These are phyloP conservation scores for Aphyosemion australe DNA, from an alignment of 2,113 vertebrate genomes.

Conservation along the genomic window DNA sequence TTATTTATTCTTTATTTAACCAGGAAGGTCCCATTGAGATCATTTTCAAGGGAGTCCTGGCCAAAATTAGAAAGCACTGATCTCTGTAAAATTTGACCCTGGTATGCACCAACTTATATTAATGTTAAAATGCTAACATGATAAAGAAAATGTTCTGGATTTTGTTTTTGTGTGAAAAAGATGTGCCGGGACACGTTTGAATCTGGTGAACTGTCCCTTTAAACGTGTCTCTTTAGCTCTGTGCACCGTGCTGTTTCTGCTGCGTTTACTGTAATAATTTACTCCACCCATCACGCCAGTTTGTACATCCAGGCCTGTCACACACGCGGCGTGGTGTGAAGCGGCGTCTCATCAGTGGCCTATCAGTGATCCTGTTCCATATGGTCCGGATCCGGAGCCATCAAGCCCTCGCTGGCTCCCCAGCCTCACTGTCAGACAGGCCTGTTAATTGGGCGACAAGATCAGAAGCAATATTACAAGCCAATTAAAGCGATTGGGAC, in stretches of 20 bases:
- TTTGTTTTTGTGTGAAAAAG: background rate
- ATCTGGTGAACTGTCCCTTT: conserved; percentile 10
- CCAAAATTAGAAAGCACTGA: too few species aligned
- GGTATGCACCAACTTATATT: too few species aligned
- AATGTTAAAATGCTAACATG: conserved; percentile 1
- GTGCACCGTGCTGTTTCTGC: conserved; percentile 2
- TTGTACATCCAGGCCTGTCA: conserved; percentile 70
- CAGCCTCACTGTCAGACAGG: conserved; percentile 95
- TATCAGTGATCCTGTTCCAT: conserved; percentile 96
- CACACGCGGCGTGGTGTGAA: conserved; percentile 85
- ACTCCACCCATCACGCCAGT: conserved; percentile 63
- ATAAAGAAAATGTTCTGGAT: background rate
- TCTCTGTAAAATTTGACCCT: too few species aligned
- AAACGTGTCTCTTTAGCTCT: conserved; percentile 30
- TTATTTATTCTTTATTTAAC: too few species aligned
- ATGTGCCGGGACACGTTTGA: conserved; percentile 14
- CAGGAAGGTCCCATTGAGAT: too few species aligned
- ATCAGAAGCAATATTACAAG: conserved; percentile 99
- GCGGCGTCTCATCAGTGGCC: conserved; percentile 88
- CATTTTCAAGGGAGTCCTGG: too few species aligned
- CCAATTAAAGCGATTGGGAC: conserved; percentile 99
- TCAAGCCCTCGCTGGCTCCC: conserved; percentile 92
- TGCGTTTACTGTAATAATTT: conserved; percentile 37
- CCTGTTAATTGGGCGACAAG: conserved; percentile 99
- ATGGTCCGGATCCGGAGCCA: conserved; percentile 95